Evolutionary conservation across 2,113 vertebrate species (phyloP).

Genomic region (Blennius ocellaris): DNA sequence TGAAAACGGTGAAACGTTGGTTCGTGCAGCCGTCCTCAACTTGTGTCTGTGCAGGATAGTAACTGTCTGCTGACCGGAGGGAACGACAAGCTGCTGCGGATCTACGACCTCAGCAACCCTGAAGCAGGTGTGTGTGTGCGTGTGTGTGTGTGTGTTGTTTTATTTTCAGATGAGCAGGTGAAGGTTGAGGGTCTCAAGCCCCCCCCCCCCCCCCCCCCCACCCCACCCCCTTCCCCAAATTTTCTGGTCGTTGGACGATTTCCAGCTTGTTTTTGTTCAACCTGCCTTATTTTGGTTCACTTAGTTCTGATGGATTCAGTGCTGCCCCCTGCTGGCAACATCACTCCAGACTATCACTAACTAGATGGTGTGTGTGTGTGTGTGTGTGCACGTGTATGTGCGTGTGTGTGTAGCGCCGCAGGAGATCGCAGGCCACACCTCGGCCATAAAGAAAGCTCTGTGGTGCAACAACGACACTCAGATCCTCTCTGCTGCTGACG

Average conservation of each 20-base stretch:
- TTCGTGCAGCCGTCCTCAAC: too few relatives aligned
- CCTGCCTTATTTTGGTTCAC: background rate
- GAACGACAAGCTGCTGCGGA: slow-evolving; percentile 96
- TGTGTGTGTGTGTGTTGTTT: too few relatives aligned
- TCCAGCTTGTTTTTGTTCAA: too few relatives aligned
- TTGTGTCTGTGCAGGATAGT: slow-evolving; percentile 87
- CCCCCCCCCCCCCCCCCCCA: too few relatives aligned
- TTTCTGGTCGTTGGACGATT: too few relatives aligned
- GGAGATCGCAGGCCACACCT: slow-evolving; percentile 92
- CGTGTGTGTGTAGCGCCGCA: slow-evolving; percentile 85
- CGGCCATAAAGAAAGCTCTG: slow-evolving; percentile 96
- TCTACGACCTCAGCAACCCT: slow-evolving; percentile 93
- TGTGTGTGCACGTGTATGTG: background rate
- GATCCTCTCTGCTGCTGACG: slow-evolving; percentile 95
- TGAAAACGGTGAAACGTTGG: too few relatives aligned
- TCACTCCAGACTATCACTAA: background rate
- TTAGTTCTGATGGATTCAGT: background rate
- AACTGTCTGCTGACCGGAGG: slow-evolving; percentile 93
- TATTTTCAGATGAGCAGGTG: too few relatives aligned
- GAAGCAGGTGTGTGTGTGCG: slow-evolving; percentile 92
- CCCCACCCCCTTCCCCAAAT: too few relatives aligned
- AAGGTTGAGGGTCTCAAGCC: too few relatives aligned
- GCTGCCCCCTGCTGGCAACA: background rate
- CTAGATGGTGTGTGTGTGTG: too few relatives aligned
- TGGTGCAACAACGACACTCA: slow-evolving; percentile 96